Base-by-base conservation (phyloP, 2,888 invertebrate species). In the Dascillus cervinus region DNA sequence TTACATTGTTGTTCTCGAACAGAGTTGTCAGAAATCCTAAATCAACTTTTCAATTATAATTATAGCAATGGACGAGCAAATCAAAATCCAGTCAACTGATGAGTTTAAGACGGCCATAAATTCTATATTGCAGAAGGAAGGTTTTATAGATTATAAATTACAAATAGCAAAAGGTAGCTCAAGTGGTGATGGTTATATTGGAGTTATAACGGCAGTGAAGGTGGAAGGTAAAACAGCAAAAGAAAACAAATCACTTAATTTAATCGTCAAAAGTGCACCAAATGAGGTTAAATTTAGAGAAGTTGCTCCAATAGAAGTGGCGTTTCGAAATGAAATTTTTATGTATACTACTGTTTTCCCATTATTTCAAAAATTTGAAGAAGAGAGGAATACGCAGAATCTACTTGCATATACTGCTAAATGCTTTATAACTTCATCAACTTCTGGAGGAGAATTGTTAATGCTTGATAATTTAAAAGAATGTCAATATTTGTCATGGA, bases 161-260 rank as follows among this genome's bases (percentile, higher is more conserved):
- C 15, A 37, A 3, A 32, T 29, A 26, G 22, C 34, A 3, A 43
- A 41, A 6, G 34, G 34, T 15, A 29, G 43, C 1, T 41, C 34
- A 29, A 50, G 45, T 26, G 44, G 49, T 6, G 49, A 53, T 28
- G 52, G 52, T 11, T 54, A 48, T 28, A 10, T 51, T 4, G 48
- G 50, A 6, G 38, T 43, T 11, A 43, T 53, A 11, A 34, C 43
- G 11, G 47, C 46, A 26, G 41, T 42, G 2, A 35, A 41, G 12
- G 42, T 49, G 5, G 34, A 29, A 3, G 46, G 42, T 11, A 35
- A 22, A 23, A 38, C 32, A 2, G 19, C 31, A 15, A 20, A 17
- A 15, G 35, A 41, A 29, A n/a, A n/a, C n/a, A 47, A 39, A 30
- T 11, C 13, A 14, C 9, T 44, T 9, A 20, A 39, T 11, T 11